Evolutionary conservation across 2,888 invertebrate species (phyloP).

Genomic region (Drosophila eohydei): DNA sequence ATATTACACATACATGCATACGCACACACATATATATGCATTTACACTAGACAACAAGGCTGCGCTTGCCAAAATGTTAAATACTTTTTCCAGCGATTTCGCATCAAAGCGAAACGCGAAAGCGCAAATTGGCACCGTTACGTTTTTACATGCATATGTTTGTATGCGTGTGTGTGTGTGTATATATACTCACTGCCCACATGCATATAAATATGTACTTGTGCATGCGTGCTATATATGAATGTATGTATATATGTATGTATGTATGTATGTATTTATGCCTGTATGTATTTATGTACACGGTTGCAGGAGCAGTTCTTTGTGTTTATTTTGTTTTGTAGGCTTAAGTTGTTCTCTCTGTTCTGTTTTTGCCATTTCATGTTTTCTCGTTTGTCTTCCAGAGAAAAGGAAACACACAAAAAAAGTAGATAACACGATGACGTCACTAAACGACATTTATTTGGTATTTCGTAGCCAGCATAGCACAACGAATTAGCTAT

Average conservation of each 20-base stretch:
- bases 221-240: neutral
- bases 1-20: no score
- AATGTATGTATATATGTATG: neutral
- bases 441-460: slow-evolving; percentile 22
- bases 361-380: slow-evolving; percentile 1
- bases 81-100: neutral
- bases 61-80: slow-evolving; percentile 2
- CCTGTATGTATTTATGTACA: neutral
- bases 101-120: slow-evolving; percentile 23
- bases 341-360: slow-evolving; percentile 41
- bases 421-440: slow-evolving; percentile 18
- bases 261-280: neutral
- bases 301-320: slow-evolving; percentile 14
- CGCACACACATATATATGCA: neutral
- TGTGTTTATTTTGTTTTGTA: slow-evolving; percentile 17
- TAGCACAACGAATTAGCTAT: neutral
- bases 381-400: slow-evolving; percentile 17
- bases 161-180: neutral
- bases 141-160: slow-evolving; percentile 14
- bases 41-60: slow-evolving; percentile 5
- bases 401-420: slow-evolving; percentile 1
- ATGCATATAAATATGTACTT: neutral
- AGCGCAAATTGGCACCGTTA: slow-evolving; percentile 25
- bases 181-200: neutral
- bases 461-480: neutral